Conservation (phyloP, 1,140 invertebrate genomes). For the Drosophila cardini region DNA sequence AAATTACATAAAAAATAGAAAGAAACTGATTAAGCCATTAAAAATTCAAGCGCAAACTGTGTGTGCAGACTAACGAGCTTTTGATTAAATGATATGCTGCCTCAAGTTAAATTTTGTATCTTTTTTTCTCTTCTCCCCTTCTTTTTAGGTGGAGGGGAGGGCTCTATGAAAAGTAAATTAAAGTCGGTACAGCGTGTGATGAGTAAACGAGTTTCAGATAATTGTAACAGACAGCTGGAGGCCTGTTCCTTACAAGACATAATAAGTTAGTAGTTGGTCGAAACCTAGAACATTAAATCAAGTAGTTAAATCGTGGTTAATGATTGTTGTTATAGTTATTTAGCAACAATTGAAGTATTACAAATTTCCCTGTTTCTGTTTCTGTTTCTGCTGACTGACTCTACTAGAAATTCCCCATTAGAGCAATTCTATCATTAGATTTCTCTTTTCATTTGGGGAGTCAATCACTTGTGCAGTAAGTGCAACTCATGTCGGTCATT, state of each 20-base stretch:
- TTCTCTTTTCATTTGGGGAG: constrained; percentile 33
- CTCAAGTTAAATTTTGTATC: constrained; percentile 19
- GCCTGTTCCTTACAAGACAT: neutral
- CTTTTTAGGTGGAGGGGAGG: too few species aligned
- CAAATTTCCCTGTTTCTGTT: constrained; percentile 5
- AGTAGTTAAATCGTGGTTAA: neutral
- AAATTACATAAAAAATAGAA: constrained; percentile 32
- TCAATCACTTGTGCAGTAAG: constrained; percentile 24
- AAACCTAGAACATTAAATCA: constrained; percentile 9
- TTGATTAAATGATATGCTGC: constrained; percentile 59
- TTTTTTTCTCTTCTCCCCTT: constrained; percentile 4
- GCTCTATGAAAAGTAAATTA: constrained; percentile 39
- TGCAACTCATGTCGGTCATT: constrained; percentile 57
- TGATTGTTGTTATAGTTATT: constrained; percentile 6
- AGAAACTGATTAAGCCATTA: constrained; percentile 67
- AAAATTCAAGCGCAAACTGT: constrained; percentile 63
- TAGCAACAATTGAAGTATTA: neutral
- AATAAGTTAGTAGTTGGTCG: neutral
- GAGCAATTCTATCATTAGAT: constrained; percentile 51
- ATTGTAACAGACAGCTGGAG: constrained; percentile 13
- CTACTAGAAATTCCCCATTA: constrained; percentile 8
- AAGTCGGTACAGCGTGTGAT: constrained; percentile 20
- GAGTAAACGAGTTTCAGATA: constrained; percentile 34
- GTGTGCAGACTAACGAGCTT: constrained; percentile 64
- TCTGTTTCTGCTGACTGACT: neutral